Conservation (phyloP, 2,888 invertebrate genomes). For the Adelphocoris suturalis region DNA sequence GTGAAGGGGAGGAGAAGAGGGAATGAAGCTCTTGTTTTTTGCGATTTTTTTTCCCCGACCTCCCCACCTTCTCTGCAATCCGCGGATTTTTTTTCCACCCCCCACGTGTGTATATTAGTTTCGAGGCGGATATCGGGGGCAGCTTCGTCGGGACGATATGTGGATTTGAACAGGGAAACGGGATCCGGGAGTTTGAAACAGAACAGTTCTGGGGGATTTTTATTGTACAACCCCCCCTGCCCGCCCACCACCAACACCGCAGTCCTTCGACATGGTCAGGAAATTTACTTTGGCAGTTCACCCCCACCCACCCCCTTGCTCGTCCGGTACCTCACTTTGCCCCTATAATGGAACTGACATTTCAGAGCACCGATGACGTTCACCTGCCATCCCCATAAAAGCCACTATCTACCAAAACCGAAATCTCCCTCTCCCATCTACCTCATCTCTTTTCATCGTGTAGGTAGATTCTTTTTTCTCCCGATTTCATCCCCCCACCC, state of each 20-base stretch:
- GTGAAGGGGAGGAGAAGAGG: neutral
- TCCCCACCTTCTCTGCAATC: slow-evolving; percentile 2
- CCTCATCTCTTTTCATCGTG: slow-evolving; percentile 36
- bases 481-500: neutral
- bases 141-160: neutral
- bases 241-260: neutral
- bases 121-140: slow-evolving; percentile 43
- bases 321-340: slow-evolving; percentile 38
- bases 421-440: slow-evolving; percentile 33
- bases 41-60: slow-evolving; percentile 38
- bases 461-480: neutral
- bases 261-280: slow-evolving; percentile 29
- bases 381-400: slow-evolving; percentile 61
- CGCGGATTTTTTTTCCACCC: slow-evolving; percentile 14
- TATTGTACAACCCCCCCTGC: neutral
- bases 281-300: slow-evolving; percentile 53
- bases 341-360: slow-evolving; percentile 59
- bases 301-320: neutral
- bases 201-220: slow-evolving; percentile 30
- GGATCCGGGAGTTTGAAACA: slow-evolving; percentile 20
- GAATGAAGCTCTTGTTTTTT: slow-evolving; percentile 57
- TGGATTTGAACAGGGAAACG: slow-evolving; percentile 2
- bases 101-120: slow-evolving; percentile 41
- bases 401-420: slow-evolving; percentile 51
- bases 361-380: slow-evolving; percentile 56